Percentiles rank a stretch among this genome's conserved stretches.
Conservation (phyloP, 2,888 invertebrate species). For the Aphelenchoides bicaudatus region DNA sequence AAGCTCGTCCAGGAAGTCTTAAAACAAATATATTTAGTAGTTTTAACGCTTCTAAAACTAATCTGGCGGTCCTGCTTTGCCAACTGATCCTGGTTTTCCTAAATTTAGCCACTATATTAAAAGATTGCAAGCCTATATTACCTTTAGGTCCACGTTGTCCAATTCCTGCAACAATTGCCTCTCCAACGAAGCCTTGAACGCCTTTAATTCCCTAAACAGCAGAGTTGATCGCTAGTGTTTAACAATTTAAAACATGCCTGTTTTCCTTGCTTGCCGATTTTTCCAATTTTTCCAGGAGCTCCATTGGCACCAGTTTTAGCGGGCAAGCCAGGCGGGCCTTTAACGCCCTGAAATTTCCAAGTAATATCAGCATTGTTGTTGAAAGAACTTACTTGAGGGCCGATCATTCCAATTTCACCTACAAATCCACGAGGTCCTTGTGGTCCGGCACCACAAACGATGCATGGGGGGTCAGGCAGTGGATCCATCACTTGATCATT, state of each 20-base stretch:
- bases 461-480: conserved; percentile 18
- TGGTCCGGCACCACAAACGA: conserved; percentile 22
- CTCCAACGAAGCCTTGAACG: conserved; percentile 1
- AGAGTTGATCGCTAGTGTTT: neutral
- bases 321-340: conserved; percentile 34
- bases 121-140: conserved; percentile 35
- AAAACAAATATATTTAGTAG: conserved; percentile 19
- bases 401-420: conserved; percentile 42
- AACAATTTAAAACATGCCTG: neutral
- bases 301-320: conserved; percentile 36
- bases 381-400: conserved; percentile 17
- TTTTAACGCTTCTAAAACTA: neutral
- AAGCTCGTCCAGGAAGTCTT: conserved; percentile 42
- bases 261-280: neutral
- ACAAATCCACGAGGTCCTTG: conserved; percentile 32
- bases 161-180: conserved; percentile 33
- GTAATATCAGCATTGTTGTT: neutral
- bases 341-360: conserved; percentile 24
- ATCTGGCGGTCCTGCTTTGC: conserved; percentile 2
- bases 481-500: conserved; percentile 24
- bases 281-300: conserved; percentile 8
- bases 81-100: neutral
- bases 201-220: neutral
- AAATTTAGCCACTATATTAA: conserved; percentile 24
- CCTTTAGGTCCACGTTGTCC: conserved; percentile 46